Conservation (phyloP, 2,113 vertebrate genomes). For the Crotalus viridis region DNA sequence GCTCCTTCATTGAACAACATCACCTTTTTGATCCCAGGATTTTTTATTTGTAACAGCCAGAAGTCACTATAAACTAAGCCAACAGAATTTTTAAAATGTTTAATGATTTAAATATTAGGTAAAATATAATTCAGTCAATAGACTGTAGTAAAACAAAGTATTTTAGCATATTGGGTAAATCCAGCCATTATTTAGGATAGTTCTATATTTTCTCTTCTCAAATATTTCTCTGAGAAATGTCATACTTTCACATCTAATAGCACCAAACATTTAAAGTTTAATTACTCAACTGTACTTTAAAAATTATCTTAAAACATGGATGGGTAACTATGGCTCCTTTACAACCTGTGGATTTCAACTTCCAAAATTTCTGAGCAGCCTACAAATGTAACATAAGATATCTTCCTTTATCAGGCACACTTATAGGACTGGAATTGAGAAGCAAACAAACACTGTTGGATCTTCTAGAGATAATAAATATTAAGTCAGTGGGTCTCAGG, state of each 20-base stretch:
- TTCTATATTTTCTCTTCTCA: not conserved
- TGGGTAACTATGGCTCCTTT: not conserved
- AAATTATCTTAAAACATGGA: not conserved
- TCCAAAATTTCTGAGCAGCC: not conserved
- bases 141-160: not conserved
- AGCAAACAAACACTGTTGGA: not conserved
- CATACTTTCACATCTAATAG: not conserved
- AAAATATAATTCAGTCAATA: not conserved
- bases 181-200: not conserved
- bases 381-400: not conserved
- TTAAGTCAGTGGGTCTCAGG: not conserved
- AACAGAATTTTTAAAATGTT: not conserved
- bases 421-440: not conserved
- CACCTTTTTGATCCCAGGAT: not conserved
- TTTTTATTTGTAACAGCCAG: not conserved
- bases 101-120: not conserved
- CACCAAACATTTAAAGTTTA: not conserved
- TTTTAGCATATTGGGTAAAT: not conserved
- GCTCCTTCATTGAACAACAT: not conserved
- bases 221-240: not conserved
- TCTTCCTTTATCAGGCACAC: not conserved
- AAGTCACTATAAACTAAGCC: not conserved
- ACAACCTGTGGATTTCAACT: not conserved
- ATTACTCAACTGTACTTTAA: not conserved
- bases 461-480: not conserved